phyloP scores from a whole-genome alignment of 1,140 invertebrate species.

The Bombus cullumanus region DNA sequence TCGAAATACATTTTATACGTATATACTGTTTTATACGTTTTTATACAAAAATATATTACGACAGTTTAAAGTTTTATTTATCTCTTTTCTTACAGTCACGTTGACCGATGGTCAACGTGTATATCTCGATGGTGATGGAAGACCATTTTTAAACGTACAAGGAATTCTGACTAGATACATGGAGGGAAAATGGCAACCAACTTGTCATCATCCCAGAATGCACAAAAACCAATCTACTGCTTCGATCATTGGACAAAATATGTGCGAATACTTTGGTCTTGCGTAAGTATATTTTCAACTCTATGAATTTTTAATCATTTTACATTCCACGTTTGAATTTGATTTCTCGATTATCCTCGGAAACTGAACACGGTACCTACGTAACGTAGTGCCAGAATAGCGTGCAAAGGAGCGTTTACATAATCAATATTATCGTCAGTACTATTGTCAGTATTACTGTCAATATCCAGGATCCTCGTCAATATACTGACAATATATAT shows the following conservation, averaged over 20 bases:
- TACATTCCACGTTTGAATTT: too few species aligned
- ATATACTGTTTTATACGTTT: background rate
- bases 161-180: constrained; percentile 85
- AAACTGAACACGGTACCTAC: too few species aligned
- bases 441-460: too few species aligned
- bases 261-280: constrained; percentile 86
- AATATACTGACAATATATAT: too few species aligned
- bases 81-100: constrained; percentile 82
- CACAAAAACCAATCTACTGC: constrained; percentile 70
- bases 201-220: constrained; percentile 82
- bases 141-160: constrained; percentile 83
- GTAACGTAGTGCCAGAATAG: too few species aligned
- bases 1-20: background rate
- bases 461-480: too few species aligned
- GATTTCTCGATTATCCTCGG: too few species aligned
- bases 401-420: too few species aligned
- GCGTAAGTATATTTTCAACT: constrained; percentile 74
- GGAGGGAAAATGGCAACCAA: constrained; percentile 85
- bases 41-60: too few species aligned
- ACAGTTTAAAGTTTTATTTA: background rate
- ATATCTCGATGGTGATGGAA: constrained; percentile 83
- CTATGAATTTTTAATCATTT: too few species aligned
- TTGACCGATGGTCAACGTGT: constrained; percentile 86
- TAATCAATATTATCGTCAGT: too few species aligned
- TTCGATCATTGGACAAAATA: constrained; percentile 63